Evolutionary conservation across 64 coral and sea anemone species (phyloP).

Genomic region (Astreopora myriophthalma): DNA sequence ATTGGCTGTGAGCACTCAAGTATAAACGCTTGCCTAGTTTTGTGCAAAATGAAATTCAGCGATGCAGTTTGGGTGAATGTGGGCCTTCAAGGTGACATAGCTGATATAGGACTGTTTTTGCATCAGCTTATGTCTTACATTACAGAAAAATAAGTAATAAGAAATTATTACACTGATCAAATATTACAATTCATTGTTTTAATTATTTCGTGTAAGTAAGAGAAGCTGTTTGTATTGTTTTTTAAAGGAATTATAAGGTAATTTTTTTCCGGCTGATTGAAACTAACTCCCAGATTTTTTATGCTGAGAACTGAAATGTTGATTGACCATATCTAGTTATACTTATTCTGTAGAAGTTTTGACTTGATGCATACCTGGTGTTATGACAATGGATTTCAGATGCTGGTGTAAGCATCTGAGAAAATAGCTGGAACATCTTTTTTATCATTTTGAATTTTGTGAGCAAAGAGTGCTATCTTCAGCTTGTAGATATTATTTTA

Average conservation of each 20-base stretch:
- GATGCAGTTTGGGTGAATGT: too few species aligned
- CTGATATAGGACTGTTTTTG: too few species aligned
- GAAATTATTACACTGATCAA: neutral
- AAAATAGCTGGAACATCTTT: neutral
- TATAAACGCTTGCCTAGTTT: too few species aligned
- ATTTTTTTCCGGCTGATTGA: neutral
- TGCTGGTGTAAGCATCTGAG: neutral
- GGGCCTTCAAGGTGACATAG: too few species aligned
- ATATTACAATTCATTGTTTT: neutral
- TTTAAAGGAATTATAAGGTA: neutral
- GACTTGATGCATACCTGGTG: slow-evolving; percentile 31
- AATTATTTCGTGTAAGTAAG: neutral
- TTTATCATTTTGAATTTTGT: neutral
- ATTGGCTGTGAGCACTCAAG: too few species aligned
- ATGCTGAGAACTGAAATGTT: slow-evolving; percentile 11
- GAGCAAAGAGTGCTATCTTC: neutral
- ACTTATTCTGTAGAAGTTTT: slow-evolving; percentile 4
- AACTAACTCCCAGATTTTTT: slow-evolving; percentile 3
- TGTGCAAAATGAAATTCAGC: too few species aligned
- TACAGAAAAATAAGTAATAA: too few species aligned
- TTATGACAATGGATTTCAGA: neutral
- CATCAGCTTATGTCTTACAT: too few species aligned
- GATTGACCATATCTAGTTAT: neutral
- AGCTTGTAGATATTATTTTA: slow-evolving; percentile 27
- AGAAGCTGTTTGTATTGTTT: neutral